Conservation (phyloP, 2,113 vertebrate species). For the Crotalus helleri region DNA sequence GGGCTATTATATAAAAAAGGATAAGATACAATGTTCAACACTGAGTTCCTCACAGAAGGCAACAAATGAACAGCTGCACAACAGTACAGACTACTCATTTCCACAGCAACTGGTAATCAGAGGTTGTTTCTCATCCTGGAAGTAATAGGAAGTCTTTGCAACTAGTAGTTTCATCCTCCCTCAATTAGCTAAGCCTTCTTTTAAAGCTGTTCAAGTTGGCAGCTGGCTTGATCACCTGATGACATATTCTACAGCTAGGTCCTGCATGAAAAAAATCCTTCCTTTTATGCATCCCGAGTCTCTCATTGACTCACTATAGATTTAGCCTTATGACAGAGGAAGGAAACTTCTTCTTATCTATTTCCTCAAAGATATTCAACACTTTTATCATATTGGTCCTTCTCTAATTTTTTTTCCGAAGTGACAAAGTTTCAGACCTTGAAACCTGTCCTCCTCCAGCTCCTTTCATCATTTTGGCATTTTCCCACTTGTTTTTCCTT, state of each 20-base stretch:
- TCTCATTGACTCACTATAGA: background rate
- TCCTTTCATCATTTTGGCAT: background rate
- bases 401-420: background rate
- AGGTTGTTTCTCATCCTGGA: background rate
- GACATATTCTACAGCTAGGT: background rate
- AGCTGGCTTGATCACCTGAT: background rate
- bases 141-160: background rate
- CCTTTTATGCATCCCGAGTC: background rate
- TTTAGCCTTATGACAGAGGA: background rate
- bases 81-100: background rate
- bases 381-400: background rate
- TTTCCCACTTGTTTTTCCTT: background rate
- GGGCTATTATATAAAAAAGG: background rate
- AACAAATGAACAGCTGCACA: background rate
- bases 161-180: background rate
- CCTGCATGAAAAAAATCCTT: background rate
- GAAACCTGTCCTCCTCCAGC: background rate
- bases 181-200: background rate
- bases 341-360: background rate
- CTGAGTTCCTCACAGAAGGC: background rate
- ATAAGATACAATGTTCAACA: background rate
- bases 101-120: background rate
- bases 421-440: background rate
- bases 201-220: background rate
- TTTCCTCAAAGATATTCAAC: background rate